These are phyloP conservation scores for Phodopus roborovskii DNA, from an alignment of 2,113 vertebrate species.

Conservation along the genomic window DNA sequence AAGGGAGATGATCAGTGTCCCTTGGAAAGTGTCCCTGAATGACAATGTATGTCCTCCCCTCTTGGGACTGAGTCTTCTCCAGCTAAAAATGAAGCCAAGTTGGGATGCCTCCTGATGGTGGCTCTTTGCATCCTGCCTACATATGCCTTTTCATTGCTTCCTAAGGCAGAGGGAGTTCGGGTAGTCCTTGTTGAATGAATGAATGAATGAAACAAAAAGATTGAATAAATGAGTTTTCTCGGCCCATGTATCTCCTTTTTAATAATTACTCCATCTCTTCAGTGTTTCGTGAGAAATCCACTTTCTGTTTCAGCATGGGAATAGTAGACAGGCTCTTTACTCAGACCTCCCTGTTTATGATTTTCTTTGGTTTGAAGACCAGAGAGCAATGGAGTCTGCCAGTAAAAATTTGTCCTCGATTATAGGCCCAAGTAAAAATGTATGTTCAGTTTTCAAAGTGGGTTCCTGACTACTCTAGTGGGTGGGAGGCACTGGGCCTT, in stretches of 20 bases:
- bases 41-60: too few relatives aligned
- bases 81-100: not conserved
- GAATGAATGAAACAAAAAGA: constrained; percentile 9
- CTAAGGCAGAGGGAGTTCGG: not conserved
- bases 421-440: constrained; percentile 22
- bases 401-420: constrained; percentile 44
- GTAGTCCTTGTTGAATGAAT: constrained; percentile 28
- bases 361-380: constrained; percentile 59
- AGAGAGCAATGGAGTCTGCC: constrained; percentile 49
- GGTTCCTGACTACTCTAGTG: not conserved
- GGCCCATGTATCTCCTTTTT: constrained; percentile 6
- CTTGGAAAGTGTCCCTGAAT: not conserved
- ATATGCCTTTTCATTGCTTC: not conserved
- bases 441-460: constrained; percentile 6
- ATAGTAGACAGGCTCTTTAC: constrained; percentile 22
- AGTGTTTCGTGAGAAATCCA: constrained; percentile 30
- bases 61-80: not conserved
- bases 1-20: not conserved
- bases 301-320: constrained; percentile 31
- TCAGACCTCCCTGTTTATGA: constrained; percentile 36
- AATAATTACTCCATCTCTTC: constrained; percentile 48
- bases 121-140: not conserved
- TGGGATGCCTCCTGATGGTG: not conserved
- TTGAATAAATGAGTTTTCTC: constrained; percentile 37
- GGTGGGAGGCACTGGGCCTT: constrained; percentile 12